Percentiles rank a stretch among this genome's conserved stretches.
Conservation (phyloP, 2,888 invertebrate genomes). For the Lycophotia porphyrea region DNA sequence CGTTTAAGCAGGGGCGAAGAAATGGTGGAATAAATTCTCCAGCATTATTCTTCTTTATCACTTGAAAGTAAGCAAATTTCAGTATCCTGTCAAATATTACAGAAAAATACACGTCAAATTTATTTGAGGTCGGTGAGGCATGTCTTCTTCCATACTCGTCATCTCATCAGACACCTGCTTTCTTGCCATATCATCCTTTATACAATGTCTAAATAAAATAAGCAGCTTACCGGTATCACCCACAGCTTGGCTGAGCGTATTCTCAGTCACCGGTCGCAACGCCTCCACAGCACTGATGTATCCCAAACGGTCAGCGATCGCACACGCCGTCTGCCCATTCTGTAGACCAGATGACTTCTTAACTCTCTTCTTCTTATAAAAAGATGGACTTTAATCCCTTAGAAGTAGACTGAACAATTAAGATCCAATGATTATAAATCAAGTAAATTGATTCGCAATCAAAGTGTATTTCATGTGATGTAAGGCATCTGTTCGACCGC, state of each 20-base stretch:
- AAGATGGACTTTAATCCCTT: slow-evolving; percentile 11
- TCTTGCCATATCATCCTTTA: background rate
- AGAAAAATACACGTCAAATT: background rate
- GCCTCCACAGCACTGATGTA: slow-evolving; percentile 99
- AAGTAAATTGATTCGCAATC: slow-evolving; percentile 48
- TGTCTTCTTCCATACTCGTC: no score
- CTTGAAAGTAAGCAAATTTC: background rate
- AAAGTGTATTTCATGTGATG: slow-evolving; percentile 20
- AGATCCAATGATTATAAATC: slow-evolving; percentile 44
- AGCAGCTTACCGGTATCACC: slow-evolving; percentile 85
- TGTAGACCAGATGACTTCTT: slow-evolving; percentile 78
- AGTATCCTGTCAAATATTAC: background rate
- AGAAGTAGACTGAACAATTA: slow-evolving; percentile 43
- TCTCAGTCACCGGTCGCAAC: slow-evolving; percentile 96
- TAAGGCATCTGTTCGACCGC: background rate
- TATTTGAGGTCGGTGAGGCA: no score
- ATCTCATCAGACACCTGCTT: no score
- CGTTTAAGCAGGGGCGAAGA: background rate
- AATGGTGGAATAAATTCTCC: background rate
- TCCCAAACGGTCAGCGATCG: slow-evolving; percentile 98
- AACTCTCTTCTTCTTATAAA: slow-evolving; percentile 14
- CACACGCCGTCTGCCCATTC: slow-evolving; percentile 99
- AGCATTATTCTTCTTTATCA: no score
- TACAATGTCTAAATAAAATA: background rate
- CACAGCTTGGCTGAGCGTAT: slow-evolving; percentile 88